phyloP scores from a whole-genome alignment of 1,140 invertebrate genomes.

The Drosophila pruinosa region DNA sequence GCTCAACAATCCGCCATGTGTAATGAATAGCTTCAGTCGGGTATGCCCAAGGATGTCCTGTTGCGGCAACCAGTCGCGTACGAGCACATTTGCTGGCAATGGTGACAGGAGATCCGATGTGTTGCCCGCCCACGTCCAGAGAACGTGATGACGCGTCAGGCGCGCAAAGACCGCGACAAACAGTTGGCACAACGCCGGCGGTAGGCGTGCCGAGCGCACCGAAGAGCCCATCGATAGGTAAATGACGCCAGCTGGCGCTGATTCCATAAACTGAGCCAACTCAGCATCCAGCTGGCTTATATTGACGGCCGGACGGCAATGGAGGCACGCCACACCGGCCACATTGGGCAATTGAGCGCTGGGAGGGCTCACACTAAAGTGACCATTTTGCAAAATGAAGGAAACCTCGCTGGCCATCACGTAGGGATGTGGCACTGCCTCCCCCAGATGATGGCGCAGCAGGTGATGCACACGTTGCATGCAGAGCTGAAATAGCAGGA shows the following conservation, averaged over 20 bases:
- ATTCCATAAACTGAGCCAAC: slow-evolving; percentile 85
- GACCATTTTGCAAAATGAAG: slow-evolving; percentile 89
- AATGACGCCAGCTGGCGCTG: slow-evolving; percentile 87
- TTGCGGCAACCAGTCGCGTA: slow-evolving; percentile 90
- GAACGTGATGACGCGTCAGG: slow-evolving; percentile 86
- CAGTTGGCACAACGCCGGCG: slow-evolving; percentile 85
- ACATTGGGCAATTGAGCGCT: slow-evolving; percentile 88
- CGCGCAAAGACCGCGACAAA: slow-evolving; percentile 87
- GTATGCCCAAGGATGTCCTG: slow-evolving; percentile 90
- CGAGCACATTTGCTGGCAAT: slow-evolving; percentile 87
- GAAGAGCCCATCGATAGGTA: slow-evolving; percentile 91
- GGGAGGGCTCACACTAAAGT: slow-evolving; percentile 87
- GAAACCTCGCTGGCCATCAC: slow-evolving; percentile 86
- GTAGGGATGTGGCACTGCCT: slow-evolving; percentile 84
- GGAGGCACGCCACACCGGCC: slow-evolving; percentile 90
- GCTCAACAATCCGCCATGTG: slow-evolving; percentile 90
- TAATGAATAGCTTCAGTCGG: slow-evolving; percentile 89
- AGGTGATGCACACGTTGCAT: slow-evolving; percentile 83
- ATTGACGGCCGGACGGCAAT: slow-evolving; percentile 85
- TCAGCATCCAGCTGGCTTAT: slow-evolving; percentile 25
- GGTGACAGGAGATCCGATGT: background rate
- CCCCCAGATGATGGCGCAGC: slow-evolving; percentile 84
- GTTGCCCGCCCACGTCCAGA: slow-evolving; percentile 88
- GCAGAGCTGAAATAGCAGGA: slow-evolving; percentile 47
- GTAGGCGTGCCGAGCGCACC: slow-evolving; percentile 86